Evolutionary conservation across 2,888 invertebrate species (phyloP), one percentile per base, ranked within the genome.

Genomic region (Chymomyza fuscimana): DNA sequence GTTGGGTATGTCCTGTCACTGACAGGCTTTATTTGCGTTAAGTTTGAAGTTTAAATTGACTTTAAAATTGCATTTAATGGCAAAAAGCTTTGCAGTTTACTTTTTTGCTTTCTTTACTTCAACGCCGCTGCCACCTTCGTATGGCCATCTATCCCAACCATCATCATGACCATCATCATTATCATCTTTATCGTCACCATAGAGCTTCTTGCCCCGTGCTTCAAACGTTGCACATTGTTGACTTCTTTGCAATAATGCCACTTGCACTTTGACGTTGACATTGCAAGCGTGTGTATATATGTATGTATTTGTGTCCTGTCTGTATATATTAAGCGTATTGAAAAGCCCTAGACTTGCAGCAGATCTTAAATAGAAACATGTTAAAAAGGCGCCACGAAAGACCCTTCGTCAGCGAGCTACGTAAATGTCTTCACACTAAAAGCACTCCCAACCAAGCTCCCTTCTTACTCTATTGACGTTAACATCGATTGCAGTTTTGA

Each of bases 251-350:
- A 74, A 82, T 84, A 84, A 84, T 86, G 82, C 79, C 87, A 88
- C 85, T 84, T 87, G 84, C 88, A 82, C 86, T 86, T 87, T 83
- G 86, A 86, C 86, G 88, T 82, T 87, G 87, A 85, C 83, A 80
- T 76, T 79, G 76, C 70, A 76, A 64, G 52, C 59, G 50, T 66
- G 36, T 9, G 7, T 19, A 19, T 52, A 46, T 25, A 22, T 65
- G 16, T 58, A 40, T 59, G 51, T 67, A 54, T 70, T 29, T 63
- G 52, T 66, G 46, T 61, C 69, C 60, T 69, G 51, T 68, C 54
- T 63, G 54, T 69, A 36, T 71, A 36, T 62, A 71, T 79, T 72
- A 70, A 72, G 67, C 74, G 70, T 76, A 80, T 80, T 75, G 82
- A 71, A 78, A 72, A 74, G 71, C 79, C 68, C 68, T 72, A 22